Percentiles rank a stretch among this genome's conserved stretches.
Conservation (phyloP, 2,113 vertebrate genomes). For the Dicentrarchus labrax region DNA sequence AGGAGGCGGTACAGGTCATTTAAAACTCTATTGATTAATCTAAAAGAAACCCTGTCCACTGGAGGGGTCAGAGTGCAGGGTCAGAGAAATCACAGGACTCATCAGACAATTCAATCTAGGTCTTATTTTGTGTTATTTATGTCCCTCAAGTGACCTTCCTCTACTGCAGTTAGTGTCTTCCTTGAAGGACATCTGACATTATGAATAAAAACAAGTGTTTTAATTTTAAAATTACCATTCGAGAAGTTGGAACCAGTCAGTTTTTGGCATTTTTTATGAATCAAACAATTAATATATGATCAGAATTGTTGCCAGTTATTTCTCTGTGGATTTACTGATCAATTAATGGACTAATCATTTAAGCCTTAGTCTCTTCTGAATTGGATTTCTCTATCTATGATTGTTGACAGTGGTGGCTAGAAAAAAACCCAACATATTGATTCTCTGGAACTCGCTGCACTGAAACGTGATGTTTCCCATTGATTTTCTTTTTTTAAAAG, state of each 20-base stretch:
- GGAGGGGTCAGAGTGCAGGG: constrained; percentile 5
- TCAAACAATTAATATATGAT: no score
- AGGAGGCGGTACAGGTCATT: constrained; percentile 6
- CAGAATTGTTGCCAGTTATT: neutral
- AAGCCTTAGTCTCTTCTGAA: neutral
- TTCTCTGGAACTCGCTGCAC: no score
- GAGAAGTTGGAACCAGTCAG: neutral
- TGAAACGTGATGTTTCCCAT: no score
- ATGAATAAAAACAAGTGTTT: neutral
- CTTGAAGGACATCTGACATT: neutral
- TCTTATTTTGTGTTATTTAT: neutral
- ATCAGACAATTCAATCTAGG: neutral
- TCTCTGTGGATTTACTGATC: neutral
- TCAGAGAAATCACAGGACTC: neutral
- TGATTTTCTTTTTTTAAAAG: no score
- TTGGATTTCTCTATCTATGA: neutral
- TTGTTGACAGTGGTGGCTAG: neutral
- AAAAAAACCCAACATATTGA: neutral
- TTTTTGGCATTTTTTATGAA: no score
- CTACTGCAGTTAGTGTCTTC: neutral
- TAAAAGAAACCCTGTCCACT: constrained; percentile 6
- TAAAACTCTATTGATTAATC: constrained; percentile 25
- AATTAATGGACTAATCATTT: neutral
- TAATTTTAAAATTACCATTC: neutral
- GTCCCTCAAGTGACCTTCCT: neutral